Base-by-base conservation (phyloP, 2,888 invertebrate genomes). In the Clepsis dumicolana region DNA sequence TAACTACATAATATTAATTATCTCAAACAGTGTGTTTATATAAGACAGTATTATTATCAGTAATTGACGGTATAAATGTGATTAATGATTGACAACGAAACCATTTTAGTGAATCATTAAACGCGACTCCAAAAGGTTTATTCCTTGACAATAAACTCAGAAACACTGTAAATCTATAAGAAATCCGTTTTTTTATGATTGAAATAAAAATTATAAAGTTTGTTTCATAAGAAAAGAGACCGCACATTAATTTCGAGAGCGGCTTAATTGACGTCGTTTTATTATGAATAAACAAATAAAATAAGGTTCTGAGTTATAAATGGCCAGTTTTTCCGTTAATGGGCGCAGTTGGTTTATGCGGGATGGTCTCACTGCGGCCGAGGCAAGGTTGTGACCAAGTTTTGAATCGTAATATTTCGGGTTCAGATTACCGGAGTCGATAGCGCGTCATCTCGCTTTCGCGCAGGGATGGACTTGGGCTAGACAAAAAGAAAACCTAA, bases 381-480 rank as follows among this genome's bases (percentile, higher is more conserved):
- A 77, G 73, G 81, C 88, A 88, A 90, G 89, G 87, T 88, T 88
- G 88, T 91, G 90, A 89, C 92, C 91, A 93, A 93, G 90, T 93
- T 93, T 90, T 90, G 90, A 91, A 90, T 93, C 90, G 91, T 94
- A 94, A 94, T 94, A 94, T 93, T 94, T 93, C 89, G 91, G 90
- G 89, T 83, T 93, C 90, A 92, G 94, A 94, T 94, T 94, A 94
- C 94, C 85, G 80, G 74, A 77, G 76, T 84, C 80, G 94, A 94
- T 94, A 93, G 89, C 85, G 86, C 81, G 84, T 89, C 91, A 91
- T 93, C 92, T 92, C 93, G 90, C 92, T 90, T 93, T 84, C 74
- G 72, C 72, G 73, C 90, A 90, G 91, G 83, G 83, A 71, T 73
- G 88, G 70, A 89, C 65, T 87, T 57, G 71, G 41, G 25, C n/a